A percentile compares a stretch with the other conserved stretches of the same genome.
Evolutionary conservation across 2,888 invertebrate species (phyloP).

Genomic region (Ctenicera cuprea): DNA sequence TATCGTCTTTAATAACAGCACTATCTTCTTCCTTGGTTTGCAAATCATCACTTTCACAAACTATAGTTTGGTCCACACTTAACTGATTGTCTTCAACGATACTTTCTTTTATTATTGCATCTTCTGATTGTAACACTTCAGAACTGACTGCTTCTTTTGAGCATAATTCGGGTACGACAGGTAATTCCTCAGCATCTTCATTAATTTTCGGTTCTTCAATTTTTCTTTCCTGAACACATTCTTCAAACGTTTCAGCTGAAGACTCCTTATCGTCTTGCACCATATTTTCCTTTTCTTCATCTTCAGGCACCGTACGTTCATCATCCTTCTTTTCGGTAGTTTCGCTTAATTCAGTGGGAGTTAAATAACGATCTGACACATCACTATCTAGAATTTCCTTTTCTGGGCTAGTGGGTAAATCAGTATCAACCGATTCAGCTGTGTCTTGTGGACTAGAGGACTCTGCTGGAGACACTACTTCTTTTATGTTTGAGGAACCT

Average conservation of each 20-base stretch:
- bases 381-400: slow-evolving; percentile 81
- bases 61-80: slow-evolving; percentile 67
- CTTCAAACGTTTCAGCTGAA: slow-evolving; percentile 34
- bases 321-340: slow-evolving; percentile 66
- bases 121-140: slow-evolving; percentile 19
- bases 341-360: slow-evolving; percentile 79
- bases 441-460: slow-evolving; percentile 53
- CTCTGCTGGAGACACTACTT: slow-evolving; percentile 46
- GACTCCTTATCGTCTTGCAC: slow-evolving; percentile 21
- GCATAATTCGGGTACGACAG: background rate
- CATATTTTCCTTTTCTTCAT: slow-evolving; percentile 33
- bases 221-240: slow-evolving; percentile 31
- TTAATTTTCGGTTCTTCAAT: slow-evolving; percentile 4
- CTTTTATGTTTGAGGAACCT: slow-evolving; percentile 50
- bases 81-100: slow-evolving; percentile 47
- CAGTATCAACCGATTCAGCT: slow-evolving; percentile 60
- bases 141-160: slow-evolving; percentile 9
- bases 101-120: slow-evolving; percentile 42
- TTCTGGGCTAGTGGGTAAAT: slow-evolving; percentile 71
- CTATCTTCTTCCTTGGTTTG: slow-evolving; percentile 60
- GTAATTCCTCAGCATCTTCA: slow-evolving; percentile 13
- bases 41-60: slow-evolving; percentile 59
- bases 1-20: slow-evolving; percentile 57
- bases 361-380: slow-evolving; percentile 81
- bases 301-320: slow-evolving; percentile 39